phyloP scores from a whole-genome alignment of 2,797 vertebrate genomes.

The Sebastes hubbsi region DNA sequence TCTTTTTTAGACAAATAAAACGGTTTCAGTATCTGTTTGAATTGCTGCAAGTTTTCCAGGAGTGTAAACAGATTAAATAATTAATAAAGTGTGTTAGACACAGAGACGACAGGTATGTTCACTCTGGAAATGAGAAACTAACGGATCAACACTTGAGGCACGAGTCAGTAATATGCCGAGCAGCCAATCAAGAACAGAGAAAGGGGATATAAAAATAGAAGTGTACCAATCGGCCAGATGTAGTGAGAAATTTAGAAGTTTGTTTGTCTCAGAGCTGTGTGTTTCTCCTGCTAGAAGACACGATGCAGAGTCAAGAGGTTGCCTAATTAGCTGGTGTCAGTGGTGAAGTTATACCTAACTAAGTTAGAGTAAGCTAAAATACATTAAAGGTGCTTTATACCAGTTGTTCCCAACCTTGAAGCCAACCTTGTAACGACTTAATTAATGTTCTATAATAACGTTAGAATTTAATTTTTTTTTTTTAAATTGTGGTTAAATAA shows the following conservation, averaged over 20 bases:
- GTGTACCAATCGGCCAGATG: no score
- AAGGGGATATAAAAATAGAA: not conserved
- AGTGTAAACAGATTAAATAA: not conserved
- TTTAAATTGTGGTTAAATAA: no score
- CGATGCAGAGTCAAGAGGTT: not conserved
- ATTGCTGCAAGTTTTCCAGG: not conserved
- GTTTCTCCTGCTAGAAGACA: not conserved
- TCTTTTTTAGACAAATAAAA: not conserved
- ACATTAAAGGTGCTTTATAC: no score
- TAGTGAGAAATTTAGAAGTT: not conserved
- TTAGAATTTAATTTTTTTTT: no score
- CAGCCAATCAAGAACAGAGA: not conserved
- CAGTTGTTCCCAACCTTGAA: no score
- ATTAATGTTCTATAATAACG: no score
- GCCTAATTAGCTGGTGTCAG: not conserved
- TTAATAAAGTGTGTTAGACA: not conserved
- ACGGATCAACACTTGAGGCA: not conserved
- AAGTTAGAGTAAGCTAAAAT: no score
- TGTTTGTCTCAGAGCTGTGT: not conserved
- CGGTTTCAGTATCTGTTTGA: not conserved
- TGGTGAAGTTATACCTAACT: not conserved
- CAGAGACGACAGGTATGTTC: not conserved
- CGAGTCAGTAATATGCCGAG: not conserved
- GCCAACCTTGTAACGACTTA: no score
- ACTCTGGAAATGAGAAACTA: not conserved